phyloP scores from a whole-genome alignment of 2,113 vertebrate species.

The Grallaria varia region DNA sequence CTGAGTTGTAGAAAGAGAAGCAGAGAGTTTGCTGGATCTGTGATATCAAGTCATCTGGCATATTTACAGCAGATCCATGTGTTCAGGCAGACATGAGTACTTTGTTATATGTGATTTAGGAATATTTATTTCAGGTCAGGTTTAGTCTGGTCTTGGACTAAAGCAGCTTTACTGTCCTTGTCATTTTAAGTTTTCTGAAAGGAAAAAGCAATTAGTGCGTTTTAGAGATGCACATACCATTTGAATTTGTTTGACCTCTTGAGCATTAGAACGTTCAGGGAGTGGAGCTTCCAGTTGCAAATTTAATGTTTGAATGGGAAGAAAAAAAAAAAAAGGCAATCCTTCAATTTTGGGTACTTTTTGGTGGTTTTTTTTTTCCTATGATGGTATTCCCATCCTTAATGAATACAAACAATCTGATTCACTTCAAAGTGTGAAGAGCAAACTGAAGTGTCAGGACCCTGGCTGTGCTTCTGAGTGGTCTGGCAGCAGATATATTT shows the following conservation, averaged over 20 bases:
- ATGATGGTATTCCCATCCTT: not conserved
- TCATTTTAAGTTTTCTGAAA: not conserved
- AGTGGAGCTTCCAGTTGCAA: not conserved
- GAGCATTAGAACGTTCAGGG: not conserved
- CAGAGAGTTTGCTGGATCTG: not conserved
- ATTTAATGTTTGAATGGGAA: not conserved
- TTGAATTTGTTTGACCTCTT: not conserved
- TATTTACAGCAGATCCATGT: not conserved
- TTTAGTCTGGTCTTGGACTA: not conserved
- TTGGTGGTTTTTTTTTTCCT: not conserved
- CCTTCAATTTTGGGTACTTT: not conserved
- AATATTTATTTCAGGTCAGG: not conserved
- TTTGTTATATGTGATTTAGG: not conserved
- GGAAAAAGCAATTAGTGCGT: not conserved
- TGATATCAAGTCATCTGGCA: not conserved
- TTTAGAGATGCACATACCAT: not conserved
- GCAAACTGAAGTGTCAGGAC: not conserved
- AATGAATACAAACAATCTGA: not conserved
- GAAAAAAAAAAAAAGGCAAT: not conserved
- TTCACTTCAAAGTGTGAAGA: not conserved
- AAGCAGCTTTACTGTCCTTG: not conserved
- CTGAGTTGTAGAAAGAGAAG: not conserved
- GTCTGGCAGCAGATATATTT: accelerated
- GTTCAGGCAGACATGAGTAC: not conserved
- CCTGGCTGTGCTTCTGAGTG: not conserved